phyloP scores from a whole-genome alignment of 2,888 invertebrate species.

The Chrysolina americana region DNA sequence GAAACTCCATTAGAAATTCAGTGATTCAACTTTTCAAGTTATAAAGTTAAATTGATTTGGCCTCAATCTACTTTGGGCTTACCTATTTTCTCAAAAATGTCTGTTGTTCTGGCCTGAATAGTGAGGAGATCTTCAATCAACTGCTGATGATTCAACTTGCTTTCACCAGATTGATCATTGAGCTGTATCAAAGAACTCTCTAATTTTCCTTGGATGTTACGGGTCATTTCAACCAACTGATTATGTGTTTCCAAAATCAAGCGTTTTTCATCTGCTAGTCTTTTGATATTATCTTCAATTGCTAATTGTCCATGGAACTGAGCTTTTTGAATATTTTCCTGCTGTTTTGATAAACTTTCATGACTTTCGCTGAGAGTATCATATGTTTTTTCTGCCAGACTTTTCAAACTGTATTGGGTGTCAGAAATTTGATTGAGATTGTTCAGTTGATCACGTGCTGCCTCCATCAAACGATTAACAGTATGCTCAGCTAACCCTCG shows the following conservation, averaged over 20 bases:
- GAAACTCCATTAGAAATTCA: not conserved
- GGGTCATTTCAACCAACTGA: conserved; percentile 72
- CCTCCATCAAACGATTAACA: conserved; percentile 75
- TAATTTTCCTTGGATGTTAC: conserved; percentile 72
- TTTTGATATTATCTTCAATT: conserved; percentile 72
- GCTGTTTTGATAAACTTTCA: conserved; percentile 66
- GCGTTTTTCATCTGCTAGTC: conserved; percentile 74
- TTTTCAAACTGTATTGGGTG: conserved; percentile 62
- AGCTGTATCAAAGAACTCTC: conserved; percentile 72
- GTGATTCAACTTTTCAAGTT: not conserved
- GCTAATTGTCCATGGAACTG: conserved; percentile 71
- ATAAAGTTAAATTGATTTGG: no score
- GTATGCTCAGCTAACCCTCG: conserved; percentile 77
- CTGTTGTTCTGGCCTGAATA: conserved; percentile 72
- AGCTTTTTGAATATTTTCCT: conserved; percentile 71
- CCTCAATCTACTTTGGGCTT: conserved; percentile 29
- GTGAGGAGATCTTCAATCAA: conserved; percentile 72
- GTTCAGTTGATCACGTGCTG: conserved; percentile 64
- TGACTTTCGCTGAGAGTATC: conserved; percentile 58
- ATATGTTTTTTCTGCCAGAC: conserved; percentile 62
- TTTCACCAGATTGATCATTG: conserved; percentile 70
- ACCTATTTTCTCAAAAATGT: conserved; percentile 74
- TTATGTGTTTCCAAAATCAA: conserved; percentile 74
- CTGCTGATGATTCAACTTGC: conserved; percentile 72
- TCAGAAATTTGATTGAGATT: conserved; percentile 62